These are phyloP conservation scores for Gobio gobio DNA, from an alignment of 2,113 vertebrate species.

Conservation along the genomic window DNA sequence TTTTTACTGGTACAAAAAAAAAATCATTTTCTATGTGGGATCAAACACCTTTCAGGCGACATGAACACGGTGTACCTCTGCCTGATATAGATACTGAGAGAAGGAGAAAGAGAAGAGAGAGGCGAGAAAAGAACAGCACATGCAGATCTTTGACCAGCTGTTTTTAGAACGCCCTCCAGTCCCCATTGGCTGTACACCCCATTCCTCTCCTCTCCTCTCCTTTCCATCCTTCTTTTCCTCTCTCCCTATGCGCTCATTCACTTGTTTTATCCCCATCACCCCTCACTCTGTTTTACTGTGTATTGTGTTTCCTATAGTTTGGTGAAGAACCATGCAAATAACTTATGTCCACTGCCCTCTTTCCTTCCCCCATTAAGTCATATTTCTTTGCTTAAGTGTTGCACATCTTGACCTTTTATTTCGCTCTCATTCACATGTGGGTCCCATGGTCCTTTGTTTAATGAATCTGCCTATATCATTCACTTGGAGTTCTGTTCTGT, in stretches of 20 bases:
- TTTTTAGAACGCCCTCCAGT: slow-evolving; percentile 56
- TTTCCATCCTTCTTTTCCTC: not conserved
- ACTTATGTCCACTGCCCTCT: not conserved
- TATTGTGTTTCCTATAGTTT: not conserved
- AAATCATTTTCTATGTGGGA: not conserved
- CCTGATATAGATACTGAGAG: slow-evolving; percentile 46
- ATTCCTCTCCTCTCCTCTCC: not conserved
- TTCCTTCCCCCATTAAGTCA: not conserved
- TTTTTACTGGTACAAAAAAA: not conserved
- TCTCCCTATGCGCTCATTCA: not conserved
- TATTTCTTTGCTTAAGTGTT: not conserved
- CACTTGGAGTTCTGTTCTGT: slow-evolving; percentile 19
- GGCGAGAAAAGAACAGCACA: slow-evolving; percentile 32
- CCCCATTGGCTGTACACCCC: slow-evolving; percentile 39
- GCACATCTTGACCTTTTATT: not conserved
- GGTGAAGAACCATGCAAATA: not conserved
- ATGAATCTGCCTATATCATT: slow-evolving; percentile 22
- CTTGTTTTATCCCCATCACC: not conserved
- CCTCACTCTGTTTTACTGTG: not conserved
- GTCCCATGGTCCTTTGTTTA: not conserved
- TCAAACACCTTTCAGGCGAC: slow-evolving; percentile 18
- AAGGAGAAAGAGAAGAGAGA: slow-evolving; percentile 17
- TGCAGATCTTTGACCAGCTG: slow-evolving; percentile 46
- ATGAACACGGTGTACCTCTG: slow-evolving; percentile 34
- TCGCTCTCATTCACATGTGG: slow-evolving; percentile 7